These are phyloP conservation scores for Platorchestia sp. DNA, from an alignment of 1,140 invertebrate genomes.

Conservation along the genomic window DNA sequence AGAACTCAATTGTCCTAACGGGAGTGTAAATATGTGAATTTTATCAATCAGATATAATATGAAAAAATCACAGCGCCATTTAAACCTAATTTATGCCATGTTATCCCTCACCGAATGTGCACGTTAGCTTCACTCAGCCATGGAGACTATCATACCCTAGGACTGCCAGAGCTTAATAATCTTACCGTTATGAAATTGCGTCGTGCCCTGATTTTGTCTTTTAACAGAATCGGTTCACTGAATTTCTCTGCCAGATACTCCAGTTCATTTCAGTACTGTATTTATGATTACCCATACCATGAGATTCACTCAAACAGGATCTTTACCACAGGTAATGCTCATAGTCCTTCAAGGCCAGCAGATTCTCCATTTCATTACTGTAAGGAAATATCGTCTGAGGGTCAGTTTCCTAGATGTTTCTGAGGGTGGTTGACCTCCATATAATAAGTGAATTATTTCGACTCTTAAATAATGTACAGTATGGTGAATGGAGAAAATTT, in stretches of 20 bases:
- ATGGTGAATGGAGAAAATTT: no score
- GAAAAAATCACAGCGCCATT: not conserved
- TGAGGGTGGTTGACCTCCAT: not conserved
- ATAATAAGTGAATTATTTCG: not conserved
- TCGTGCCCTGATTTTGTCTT: not conserved
- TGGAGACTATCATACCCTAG: not conserved
- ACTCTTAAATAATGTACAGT: not conserved
- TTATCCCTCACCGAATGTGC: no score
- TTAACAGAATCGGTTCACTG: not conserved
- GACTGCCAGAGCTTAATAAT: not conserved
- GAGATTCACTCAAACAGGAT: not conserved
- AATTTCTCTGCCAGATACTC: not conserved
- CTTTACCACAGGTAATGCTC: not conserved
- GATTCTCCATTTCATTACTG: not conserved
- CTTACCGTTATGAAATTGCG: not conserved
- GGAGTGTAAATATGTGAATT: no score
- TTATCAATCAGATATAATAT: not conserved
- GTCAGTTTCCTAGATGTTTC: not conserved
- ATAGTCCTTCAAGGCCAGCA: not conserved
- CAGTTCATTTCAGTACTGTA: not conserved
- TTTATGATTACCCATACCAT: not conserved
- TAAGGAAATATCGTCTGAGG: not conserved
- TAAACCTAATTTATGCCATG: not conserved
- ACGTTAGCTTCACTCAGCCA: not conserved
- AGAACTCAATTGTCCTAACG: no score